These are phyloP conservation scores for Rhynchomys soricoides DNA, from an alignment of 2,113 vertebrate species.

Conservation along the genomic window DNA sequence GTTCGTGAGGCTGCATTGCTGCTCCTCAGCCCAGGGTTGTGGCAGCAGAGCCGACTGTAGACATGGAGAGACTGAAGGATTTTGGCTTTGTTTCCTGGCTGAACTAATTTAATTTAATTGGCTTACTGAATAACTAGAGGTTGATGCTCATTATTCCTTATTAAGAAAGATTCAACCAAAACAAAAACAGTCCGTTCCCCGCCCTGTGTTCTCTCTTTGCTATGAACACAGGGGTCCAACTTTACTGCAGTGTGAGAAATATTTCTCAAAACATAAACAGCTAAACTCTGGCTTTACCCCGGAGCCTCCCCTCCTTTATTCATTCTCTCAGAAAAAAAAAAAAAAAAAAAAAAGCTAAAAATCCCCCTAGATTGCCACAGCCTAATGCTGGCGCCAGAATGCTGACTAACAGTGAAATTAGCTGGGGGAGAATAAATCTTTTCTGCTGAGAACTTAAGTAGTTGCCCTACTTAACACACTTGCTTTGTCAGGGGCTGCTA, in stretches of 20 bases:
- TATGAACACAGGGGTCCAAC: constrained; percentile 52
- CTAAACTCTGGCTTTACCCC: not conserved
- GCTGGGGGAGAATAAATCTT: constrained; percentile 52
- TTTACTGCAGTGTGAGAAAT: not conserved
- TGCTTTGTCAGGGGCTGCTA: not conserved
- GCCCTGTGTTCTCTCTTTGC: constrained; percentile 15
- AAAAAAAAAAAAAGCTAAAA: not conserved
- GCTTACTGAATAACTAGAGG: constrained; percentile 87
- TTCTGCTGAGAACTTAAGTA: constrained; percentile 49
- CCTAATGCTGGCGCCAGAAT: not conserved
- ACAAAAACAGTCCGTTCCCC: constrained; percentile 72
- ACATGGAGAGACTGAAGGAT: constrained; percentile 81
- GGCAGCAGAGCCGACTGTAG: constrained; percentile 72
- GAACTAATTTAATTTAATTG: constrained; percentile 88
- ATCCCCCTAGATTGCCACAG: not conserved
- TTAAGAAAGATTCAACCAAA: constrained; percentile 83
- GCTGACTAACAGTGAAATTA: constrained; percentile 57
- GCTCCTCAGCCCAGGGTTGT: constrained; percentile 75
- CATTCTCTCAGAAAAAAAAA: not conserved
- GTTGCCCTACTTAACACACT: constrained; percentile 37
- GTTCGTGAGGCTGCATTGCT: constrained; percentile 74
- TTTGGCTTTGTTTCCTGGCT: constrained; percentile 85
- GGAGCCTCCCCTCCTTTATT: not conserved
- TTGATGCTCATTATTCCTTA: constrained; percentile 86
- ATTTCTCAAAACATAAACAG: constrained; percentile 63